Conservation (phyloP, 2,113 vertebrate species). For the Illadopsis cleaveri region DNA sequence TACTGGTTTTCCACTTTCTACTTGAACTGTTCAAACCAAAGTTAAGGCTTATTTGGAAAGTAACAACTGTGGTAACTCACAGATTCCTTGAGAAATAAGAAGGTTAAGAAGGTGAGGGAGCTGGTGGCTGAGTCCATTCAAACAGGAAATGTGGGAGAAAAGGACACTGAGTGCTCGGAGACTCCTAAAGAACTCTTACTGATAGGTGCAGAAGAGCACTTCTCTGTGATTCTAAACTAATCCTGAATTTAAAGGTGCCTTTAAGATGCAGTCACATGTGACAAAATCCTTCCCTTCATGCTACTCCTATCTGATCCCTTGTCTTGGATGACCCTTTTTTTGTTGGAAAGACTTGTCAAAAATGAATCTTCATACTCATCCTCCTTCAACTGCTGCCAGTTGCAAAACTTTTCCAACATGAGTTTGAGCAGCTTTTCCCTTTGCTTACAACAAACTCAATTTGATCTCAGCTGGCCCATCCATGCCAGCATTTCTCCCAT, state of each 20-base stretch:
- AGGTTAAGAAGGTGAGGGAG: neutral
- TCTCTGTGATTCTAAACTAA: neutral
- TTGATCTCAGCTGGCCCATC: neutral
- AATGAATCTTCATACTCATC: neutral
- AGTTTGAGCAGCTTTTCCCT: neutral
- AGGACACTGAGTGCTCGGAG: rapidly evolving
- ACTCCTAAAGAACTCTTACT: rapidly evolving
- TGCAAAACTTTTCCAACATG: neutral
- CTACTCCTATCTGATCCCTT: neutral
- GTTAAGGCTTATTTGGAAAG: neutral
- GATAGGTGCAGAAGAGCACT: neutral
- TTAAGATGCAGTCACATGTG: neutral
- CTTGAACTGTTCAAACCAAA: neutral
- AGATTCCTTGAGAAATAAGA: neutral
- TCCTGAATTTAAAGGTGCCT: neutral
- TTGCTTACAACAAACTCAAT: neutral
- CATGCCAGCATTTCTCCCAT: neutral
- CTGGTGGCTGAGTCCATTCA: neutral
- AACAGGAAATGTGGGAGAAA: neutral
- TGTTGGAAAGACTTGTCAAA: neutral
- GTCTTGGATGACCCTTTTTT: neutral
- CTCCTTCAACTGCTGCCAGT: neutral
- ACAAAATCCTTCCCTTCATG: neutral
- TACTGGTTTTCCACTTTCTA: neutral
- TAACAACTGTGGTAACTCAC: neutral